Evolutionary conservation across 2,888 invertebrate species (phyloP).

Genomic region (Lepetodrilus schrolli): DNA sequence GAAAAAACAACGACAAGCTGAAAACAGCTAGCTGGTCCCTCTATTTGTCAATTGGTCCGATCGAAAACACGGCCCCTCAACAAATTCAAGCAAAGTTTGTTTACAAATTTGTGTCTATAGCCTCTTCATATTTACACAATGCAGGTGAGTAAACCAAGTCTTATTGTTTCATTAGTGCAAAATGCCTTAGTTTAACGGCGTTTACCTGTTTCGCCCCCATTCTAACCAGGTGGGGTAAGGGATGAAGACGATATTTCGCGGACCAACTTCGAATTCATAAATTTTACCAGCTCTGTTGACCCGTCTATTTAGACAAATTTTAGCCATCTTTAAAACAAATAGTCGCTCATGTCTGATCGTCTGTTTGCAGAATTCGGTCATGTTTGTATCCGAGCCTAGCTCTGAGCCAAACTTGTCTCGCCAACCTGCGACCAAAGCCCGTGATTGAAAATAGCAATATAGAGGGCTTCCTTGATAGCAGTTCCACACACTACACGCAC

Average conservation of each 20-base stretch:
- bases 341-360: constrained; percentile 29
- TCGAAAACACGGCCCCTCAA: constrained; percentile 33
- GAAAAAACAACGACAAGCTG: constrained; percentile 27
- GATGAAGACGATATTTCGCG: constrained; percentile 20
- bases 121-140: constrained; percentile 31
- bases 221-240: constrained; percentile 15
- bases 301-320: constrained; percentile 29
- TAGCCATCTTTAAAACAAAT: constrained; percentile 29
- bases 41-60: constrained; percentile 25
- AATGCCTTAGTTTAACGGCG: constrained; percentile 8
- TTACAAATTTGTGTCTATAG: constrained; percentile 39
- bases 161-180: constrained; percentile 37
- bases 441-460: background rate
- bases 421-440: constrained; percentile 5
- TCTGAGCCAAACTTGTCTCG: constrained; percentile 18
- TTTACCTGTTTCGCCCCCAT: constrained; percentile 4
- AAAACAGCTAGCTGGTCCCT: constrained; percentile 2
- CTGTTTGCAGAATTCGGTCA: constrained; percentile 20
- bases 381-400: constrained; percentile 20
- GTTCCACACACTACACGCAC: too few relatives aligned
- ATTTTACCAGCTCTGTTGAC: constrained; percentile 9
- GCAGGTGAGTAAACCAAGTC: constrained; percentile 36
- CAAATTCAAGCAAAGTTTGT: constrained; percentile 36
- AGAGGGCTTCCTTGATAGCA: background rate
- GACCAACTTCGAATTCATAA: constrained; percentile 30